Evolutionary conservation across 1,140 invertebrate species (phyloP).

Genomic region (Dreissena polymorpha): DNA sequence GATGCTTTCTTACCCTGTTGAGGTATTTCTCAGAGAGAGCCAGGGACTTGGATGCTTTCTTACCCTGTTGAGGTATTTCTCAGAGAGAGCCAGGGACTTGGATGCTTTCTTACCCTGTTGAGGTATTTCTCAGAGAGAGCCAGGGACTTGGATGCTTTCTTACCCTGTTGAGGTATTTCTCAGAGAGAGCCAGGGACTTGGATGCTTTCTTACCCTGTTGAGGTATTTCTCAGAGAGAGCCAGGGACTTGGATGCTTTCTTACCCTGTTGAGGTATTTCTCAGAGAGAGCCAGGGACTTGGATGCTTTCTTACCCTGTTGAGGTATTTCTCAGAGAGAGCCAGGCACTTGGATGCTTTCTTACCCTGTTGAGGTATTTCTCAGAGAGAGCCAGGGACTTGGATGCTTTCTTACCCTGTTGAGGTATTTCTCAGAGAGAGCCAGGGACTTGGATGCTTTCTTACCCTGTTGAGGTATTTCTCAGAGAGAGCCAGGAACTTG

Average conservation of each 20-base stretch:
- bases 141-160: constrained; percentile 82
- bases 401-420: constrained; percentile 84
- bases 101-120: constrained; percentile 84
- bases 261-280: constrained; percentile 79
- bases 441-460: constrained; percentile 82
- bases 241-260: constrained; percentile 82
- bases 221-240: constrained; percentile 77
- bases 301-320: constrained; percentile 84
- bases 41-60: constrained; percentile 82
- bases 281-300: constrained; percentile 70
- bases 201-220: constrained; percentile 84
- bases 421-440: constrained; percentile 77
- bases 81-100: constrained; percentile 70
- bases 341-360: constrained; percentile 82
- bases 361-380: constrained; percentile 79
- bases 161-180: constrained; percentile 79
- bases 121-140: constrained; percentile 77
- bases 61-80: constrained; percentile 79
- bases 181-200: constrained; percentile 70
- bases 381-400: constrained; percentile 70
- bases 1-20: constrained; percentile 84
- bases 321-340: constrained; percentile 77
- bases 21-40: constrained; percentile 77
- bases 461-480: constrained; percentile 79
- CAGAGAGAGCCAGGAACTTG: constrained; percentile 70